Evolutionary conservation across 2,113 vertebrate genomes (phyloP).

Genomic region (Zootoca vivipara): DNA sequence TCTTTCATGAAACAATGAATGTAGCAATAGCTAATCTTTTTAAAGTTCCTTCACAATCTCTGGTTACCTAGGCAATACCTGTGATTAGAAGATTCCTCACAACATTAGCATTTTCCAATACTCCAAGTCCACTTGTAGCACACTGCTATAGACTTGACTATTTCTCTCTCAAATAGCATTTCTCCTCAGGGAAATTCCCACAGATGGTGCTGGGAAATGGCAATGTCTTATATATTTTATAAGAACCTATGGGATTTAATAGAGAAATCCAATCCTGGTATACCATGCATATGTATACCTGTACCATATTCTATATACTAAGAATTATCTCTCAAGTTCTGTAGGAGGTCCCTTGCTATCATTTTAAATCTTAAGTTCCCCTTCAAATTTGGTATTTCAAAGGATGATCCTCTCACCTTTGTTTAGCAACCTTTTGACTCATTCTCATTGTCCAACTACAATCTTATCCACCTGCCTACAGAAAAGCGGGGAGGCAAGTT

Average conservation of each 20-base stretch:
- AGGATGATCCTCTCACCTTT: neutral
- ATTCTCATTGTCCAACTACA: neutral
- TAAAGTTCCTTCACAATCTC: slow-evolving; percentile 19
- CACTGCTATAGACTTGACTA: neutral
- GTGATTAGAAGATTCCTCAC: slow-evolving; percentile 14
- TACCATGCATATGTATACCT: neutral
- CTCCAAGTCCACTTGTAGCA: slow-evolving; percentile 5
- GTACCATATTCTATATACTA: neutral
- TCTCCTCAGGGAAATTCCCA: slow-evolving; percentile 8
- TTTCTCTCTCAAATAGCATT: neutral
- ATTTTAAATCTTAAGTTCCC: neutral
- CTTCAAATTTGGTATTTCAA: neutral
- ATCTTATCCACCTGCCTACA: neutral
- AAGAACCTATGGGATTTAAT: neutral
- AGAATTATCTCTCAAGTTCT: neutral
- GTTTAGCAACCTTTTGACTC: neutral
- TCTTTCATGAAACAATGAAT: slow-evolving; percentile 16
- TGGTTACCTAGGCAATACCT: slow-evolving; percentile 21
- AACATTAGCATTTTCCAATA: slow-evolving; percentile 12
- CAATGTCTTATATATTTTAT: neutral
- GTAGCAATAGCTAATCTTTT: neutral
- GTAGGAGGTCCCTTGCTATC: neutral
- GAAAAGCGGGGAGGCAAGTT: neutral
- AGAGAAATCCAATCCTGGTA: neutral
- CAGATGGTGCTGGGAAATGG: neutral